A percentile compares a stretch with the other conserved stretches of the same genome.
Conservation (phyloP, 2,113 vertebrate genomes). For the Corythoichthys haematopterus region DNA sequence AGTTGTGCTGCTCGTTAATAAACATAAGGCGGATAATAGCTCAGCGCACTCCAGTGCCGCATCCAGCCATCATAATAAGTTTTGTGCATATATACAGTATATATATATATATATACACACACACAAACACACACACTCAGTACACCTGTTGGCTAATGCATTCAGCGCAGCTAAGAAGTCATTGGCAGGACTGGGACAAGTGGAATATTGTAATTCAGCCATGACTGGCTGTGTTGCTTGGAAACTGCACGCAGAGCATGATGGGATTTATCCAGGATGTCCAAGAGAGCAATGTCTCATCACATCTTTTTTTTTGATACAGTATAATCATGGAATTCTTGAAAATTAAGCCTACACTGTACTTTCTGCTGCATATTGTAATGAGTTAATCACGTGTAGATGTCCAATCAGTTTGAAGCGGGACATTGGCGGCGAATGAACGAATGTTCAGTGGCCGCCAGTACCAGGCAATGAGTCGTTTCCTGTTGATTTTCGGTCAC, state of each 20-base stretch:
- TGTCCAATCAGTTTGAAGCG: too few species aligned
- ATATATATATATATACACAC: constrained; percentile 56
- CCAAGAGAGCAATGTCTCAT: constrained; percentile 36
- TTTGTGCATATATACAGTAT: constrained; percentile 21
- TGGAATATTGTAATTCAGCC: constrained; percentile 64
- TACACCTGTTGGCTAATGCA: constrained; percentile 70
- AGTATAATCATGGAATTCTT: neutral
- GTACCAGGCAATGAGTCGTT: too few species aligned
- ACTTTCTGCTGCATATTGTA: too few species aligned
- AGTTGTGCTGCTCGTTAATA: constrained; percentile 39
- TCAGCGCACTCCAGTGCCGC: constrained; percentile 39
- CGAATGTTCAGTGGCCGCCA: too few species aligned
- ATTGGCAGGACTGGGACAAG: constrained; percentile 63
- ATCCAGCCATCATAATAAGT: constrained; percentile 47
- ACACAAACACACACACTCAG: neutral
- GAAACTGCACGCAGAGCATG: constrained; percentile 57
- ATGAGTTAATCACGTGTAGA: too few species aligned
- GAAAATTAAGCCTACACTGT: too few species aligned
- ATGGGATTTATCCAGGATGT: constrained; percentile 37
- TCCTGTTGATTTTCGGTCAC: too few species aligned
- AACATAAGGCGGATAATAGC: constrained; percentile 48
- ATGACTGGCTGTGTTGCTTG: constrained; percentile 70
- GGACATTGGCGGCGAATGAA: too few species aligned
- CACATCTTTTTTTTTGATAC: constrained; percentile 1
- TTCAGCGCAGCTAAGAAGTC: constrained; percentile 66